A percentile compares a stretch with the other conserved stretches of the same genome.
phyloP scores from a whole-genome alignment of 2,888 invertebrate species.

The Lithodes maja region DNA sequence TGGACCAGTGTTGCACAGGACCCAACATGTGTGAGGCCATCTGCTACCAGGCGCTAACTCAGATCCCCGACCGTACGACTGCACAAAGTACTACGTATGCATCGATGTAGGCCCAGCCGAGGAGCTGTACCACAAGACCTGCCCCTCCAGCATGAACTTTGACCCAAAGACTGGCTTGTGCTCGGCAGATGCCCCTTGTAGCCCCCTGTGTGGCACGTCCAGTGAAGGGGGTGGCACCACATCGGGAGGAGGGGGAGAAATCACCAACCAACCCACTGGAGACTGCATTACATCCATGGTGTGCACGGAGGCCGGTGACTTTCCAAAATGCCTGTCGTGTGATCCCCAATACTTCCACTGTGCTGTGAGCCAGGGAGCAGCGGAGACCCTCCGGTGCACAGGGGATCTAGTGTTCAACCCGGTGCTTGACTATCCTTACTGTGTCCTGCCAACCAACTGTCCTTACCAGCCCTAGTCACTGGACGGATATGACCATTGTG shows the following conservation, averaged over 20 bases:
- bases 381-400: neutral
- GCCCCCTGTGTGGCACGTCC: neutral
- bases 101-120: constrained; percentile 71
- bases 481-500: too few species aligned
- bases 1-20: neutral
- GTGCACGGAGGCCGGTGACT: neutral
- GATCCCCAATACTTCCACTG: neutral
- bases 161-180: neutral
- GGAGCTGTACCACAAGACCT: constrained; percentile 1
- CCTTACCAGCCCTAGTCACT: constrained; percentile 13
- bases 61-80: constrained; percentile 72
- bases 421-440: neutral
- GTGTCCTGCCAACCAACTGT: constrained; percentile 22
- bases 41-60: neutral
- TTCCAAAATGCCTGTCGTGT: neutral
- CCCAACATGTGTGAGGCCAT: neutral
- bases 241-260: neutral
- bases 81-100: constrained; percentile 73
- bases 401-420: neutral
- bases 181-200: neutral
- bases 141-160: constrained; percentile 6
- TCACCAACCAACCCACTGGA: neutral
- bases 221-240: neutral
- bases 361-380: neutral
- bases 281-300: neutral